Base-by-base conservation (phyloP, 2,888 invertebrate genomes). In the Elegia similella region DNA sequence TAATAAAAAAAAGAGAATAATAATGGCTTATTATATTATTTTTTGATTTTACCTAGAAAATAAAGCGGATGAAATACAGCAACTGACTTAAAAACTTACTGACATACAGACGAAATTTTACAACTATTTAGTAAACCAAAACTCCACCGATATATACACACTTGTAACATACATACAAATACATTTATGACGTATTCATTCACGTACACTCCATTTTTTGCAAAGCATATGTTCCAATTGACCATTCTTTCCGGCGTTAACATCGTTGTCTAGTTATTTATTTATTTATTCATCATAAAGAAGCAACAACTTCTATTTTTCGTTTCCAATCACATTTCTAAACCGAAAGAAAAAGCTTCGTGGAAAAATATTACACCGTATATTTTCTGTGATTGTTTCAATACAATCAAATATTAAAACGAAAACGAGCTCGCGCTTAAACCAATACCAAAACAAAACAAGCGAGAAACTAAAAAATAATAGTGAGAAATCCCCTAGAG, bases 381-480 rank as follows among this genome's bases (percentile, higher is more conserved):
- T 50, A 34, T 34, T 50, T 50, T 34, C 50, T 38, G 12, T 50
- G 50, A 50, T 50, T 50, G 34, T 50, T 50, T 16, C 34, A 50
- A 50, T 50, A 50, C 48, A 50, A 50, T 50, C 34, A 50, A 50
- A 50, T 50, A 50, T 50, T 50, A 50, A 50, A 50, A 34, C 34
- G 50, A 29, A 53, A 7, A 42, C 23, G 52, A 53, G 52, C 17
- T 52, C 23, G 10, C 38, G 23, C 8, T 32, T 42, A 38, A 52
- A 53, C 52, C 54, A 55, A 55, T 44, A 55, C 10, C 53, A 13
- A 53, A 42, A 53, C 34, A 52, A 53, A 53, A 30, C 43, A 8
- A 53, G 43, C 30, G 43, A 44, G 44, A 55, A 55, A 44, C 44
- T 44, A 44, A 55, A 55, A 55, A 43, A 43, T 55, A 55, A 44